Percentiles rank a stretch among this genome's conserved stretches.
phyloP scores from a whole-genome alignment of 2,113 vertebrate genomes.

The Phylloscopus trochiloides region DNA sequence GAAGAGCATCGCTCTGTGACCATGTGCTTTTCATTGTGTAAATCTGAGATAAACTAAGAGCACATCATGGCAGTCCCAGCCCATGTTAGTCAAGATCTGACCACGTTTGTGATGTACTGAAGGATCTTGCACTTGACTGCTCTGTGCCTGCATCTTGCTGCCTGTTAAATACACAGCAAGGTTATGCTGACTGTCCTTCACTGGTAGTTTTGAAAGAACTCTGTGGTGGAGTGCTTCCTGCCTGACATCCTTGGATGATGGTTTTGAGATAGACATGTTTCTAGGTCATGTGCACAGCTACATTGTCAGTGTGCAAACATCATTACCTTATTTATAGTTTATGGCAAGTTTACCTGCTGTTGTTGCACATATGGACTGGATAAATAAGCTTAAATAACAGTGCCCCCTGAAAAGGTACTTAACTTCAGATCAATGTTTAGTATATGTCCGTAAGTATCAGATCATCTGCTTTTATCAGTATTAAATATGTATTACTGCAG shows the following conservation, averaged over 20 bases:
- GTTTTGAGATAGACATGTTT: background rate
- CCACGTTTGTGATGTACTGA: background rate
- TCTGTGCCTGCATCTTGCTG: background rate
- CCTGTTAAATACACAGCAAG: background rate
- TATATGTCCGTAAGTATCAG: background rate
- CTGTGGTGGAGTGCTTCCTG: background rate
- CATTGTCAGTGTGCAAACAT: background rate
- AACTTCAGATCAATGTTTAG: background rate
- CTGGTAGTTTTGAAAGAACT: background rate
- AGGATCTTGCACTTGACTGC: background rate
- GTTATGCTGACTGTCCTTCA: background rate
- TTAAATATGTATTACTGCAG: background rate
- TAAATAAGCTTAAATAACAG: background rate
- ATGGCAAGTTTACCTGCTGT: background rate
- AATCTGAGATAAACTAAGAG: background rate
- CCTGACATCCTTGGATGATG: background rate
- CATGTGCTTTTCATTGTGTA: background rate
- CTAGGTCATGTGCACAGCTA: background rate
- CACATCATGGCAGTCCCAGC: background rate
- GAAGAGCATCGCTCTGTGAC: background rate
- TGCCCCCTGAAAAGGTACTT: background rate
- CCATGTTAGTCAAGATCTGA: background rate
- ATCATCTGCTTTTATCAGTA: background rate
- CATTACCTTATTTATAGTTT: background rate
- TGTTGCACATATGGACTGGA: accelerated